Conservation (phyloP, 2,113 vertebrate species). For the Melospiza georgiana region DNA sequence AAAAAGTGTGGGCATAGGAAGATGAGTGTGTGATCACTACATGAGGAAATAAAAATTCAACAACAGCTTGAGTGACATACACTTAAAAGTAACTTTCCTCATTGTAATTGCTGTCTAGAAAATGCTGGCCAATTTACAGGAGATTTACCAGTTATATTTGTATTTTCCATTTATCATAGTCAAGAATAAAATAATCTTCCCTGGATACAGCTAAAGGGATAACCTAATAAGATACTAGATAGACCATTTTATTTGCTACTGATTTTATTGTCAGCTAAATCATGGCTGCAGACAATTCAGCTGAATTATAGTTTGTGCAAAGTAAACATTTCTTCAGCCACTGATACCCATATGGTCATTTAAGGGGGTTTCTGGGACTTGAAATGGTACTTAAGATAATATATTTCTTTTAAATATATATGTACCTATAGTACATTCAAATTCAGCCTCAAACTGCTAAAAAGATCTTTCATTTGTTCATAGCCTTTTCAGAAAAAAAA, state of each 20-base stretch:
- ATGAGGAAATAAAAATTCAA: neutral
- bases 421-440: neutral
- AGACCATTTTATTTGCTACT: neutral
- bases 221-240: neutral
- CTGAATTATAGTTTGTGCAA: neutral
- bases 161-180: neutral
- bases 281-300: neutral
- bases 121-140: neutral
- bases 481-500: neutral
- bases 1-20: neutral
- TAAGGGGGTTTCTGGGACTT: neutral
- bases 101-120: neutral
- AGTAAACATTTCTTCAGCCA: neutral
- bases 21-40: neutral
- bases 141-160: constrained; percentile 5
- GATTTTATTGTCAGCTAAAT: neutral
- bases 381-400: neutral
- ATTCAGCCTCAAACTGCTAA: neutral
- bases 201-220: neutral
- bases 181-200: neutral
- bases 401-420: neutral
- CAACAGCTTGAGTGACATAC: neutral
- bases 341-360: neutral
- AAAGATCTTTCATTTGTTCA: neutral
- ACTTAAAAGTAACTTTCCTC: constrained; percentile 6